A percentile compares a stretch with the other conserved stretches of the same genome.
phyloP scores from a whole-genome alignment of 2,113 vertebrate species.

The Lathamus discolor region DNA sequence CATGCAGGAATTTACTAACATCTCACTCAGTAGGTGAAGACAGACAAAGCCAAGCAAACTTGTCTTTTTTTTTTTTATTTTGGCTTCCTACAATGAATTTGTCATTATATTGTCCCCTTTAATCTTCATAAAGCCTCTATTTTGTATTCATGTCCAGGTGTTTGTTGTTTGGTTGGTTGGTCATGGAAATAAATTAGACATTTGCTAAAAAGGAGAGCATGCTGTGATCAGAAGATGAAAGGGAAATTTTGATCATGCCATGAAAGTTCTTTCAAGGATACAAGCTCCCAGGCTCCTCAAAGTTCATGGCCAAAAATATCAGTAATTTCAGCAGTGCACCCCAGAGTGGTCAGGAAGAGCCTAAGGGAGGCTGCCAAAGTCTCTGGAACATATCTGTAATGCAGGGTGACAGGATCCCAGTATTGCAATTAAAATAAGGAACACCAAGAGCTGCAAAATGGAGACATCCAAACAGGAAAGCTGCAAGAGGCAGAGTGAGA shows the following conservation, averaged over 20 bases:
- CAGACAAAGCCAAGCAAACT: background rate
- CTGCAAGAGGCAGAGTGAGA: background rate
- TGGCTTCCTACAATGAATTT: background rate
- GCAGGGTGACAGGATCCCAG: background rate
- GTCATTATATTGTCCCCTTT: background rate
- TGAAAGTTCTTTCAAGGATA: background rate
- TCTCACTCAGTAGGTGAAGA: background rate
- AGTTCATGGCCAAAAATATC: background rate
- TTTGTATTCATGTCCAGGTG: background rate
- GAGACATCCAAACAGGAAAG: background rate
- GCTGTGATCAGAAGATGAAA: background rate
- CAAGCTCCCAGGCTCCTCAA: background rate
- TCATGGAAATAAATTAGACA: background rate
- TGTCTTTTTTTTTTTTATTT: background rate
- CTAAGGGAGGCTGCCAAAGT: background rate
- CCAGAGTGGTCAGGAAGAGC: background rate
- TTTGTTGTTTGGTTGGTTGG: background rate
- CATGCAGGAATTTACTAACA: background rate
- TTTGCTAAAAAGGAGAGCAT: background rate
- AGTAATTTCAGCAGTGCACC: background rate
- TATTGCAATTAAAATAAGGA: background rate
- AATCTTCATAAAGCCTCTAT: background rate
- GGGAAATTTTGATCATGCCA: background rate
- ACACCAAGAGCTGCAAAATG: background rate
- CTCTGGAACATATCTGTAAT: background rate